A percentile compares a stretch with the other conserved stretches of the same genome.
Evolutionary conservation across 2,797 vertebrate species (phyloP).

Genomic region (Molossus molossus): DNA sequence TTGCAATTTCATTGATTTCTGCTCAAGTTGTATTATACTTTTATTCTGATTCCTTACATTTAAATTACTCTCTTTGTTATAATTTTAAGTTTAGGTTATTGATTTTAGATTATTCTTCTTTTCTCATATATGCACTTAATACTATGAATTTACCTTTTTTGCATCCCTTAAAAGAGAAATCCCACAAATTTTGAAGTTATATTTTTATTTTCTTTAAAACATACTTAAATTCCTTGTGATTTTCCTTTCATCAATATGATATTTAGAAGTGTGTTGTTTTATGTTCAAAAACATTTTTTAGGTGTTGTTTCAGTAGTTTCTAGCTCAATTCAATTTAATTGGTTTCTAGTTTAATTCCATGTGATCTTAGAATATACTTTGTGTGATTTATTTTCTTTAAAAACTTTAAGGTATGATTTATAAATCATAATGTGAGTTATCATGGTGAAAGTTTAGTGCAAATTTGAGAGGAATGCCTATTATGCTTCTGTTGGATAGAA

Average conservation of each 20-base stretch:
- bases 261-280: background rate
- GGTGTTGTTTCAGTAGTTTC: background rate
- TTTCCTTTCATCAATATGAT: background rate
- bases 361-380: background rate
- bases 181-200: background rate
- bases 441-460: background rate
- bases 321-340: background rate
- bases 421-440: background rate
- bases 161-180: background rate
- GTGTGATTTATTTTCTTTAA: background rate
- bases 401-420: slow-evolving; percentile 3
- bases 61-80: background rate
- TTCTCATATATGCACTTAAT: background rate
- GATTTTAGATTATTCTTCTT: slow-evolving; percentile 14
- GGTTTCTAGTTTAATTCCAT: background rate
- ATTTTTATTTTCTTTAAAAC: slow-evolving; percentile 43
- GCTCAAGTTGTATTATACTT: background rate
- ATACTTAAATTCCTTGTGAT: background rate
- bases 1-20: background rate
- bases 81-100: background rate
- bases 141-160: background rate
- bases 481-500: background rate
- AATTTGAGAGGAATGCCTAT: background rate
- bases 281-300: background rate
- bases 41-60: background rate